Conservation (phyloP, 92 coral and sea anemone species). For the Montipora capitata region DNA sequence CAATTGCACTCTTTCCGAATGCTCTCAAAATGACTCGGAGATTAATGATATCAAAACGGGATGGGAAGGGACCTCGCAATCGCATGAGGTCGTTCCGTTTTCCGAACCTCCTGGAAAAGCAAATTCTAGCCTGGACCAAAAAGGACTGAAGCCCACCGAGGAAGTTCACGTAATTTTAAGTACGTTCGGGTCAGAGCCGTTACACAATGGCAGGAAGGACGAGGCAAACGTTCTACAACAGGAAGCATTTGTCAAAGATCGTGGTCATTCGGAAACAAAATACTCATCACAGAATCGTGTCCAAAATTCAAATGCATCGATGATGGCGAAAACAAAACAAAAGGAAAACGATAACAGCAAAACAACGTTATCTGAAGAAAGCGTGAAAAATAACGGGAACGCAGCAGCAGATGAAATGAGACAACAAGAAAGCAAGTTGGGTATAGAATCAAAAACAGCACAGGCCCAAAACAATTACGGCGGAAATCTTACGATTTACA, state of each 20-base stretch:
- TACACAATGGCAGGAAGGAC: not conserved
- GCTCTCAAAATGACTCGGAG: constrained; percentile 15
- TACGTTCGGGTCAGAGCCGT: not conserved
- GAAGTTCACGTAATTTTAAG: constrained; percentile 4
- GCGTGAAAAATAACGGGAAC: not conserved
- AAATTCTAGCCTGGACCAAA: not conserved
- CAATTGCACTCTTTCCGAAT: constrained; percentile 38
- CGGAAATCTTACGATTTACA: no score
- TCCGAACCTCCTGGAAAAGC: not conserved
- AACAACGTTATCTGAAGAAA: not conserved
- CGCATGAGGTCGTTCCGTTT: not conserved
- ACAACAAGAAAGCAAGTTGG: not conserved
- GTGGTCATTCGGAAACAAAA: no score
- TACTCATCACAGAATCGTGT: no score
- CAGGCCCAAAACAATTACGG: not conserved
- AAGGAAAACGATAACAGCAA: no score
- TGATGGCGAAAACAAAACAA: not conserved
- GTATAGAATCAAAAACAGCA: not conserved
- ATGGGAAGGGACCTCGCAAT: not conserved
- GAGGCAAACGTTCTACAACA: not conserved
- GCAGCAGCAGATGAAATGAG: no score
- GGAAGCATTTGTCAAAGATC: not conserved
- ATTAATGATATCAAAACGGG: not conserved
- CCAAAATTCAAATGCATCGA: no score
- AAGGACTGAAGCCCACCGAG: not conserved